Percentiles rank a stretch among this genome's conserved stretches.
Conservation (phyloP, 2,888 invertebrate genomes). For the Philereme vetulata region DNA sequence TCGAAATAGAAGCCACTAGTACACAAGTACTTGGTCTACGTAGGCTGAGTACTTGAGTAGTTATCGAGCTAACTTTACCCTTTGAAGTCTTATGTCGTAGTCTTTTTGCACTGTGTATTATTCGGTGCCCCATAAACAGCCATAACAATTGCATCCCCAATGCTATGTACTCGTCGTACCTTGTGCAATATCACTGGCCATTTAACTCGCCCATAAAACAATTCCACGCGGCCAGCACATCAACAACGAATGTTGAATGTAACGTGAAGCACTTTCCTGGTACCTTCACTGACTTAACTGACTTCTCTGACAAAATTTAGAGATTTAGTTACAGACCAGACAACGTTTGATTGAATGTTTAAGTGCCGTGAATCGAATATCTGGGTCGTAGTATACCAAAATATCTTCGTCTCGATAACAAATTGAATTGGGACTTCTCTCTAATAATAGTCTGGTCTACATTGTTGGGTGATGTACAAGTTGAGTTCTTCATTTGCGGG, state of each 20-base stretch:
- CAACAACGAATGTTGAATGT: constrained; percentile 8
- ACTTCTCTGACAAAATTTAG: not conserved
- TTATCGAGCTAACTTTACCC: too few relatives aligned
- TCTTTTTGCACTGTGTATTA: too few relatives aligned
- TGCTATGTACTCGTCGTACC: constrained; percentile 5
- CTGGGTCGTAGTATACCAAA: not conserved
- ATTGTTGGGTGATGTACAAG: constrained; percentile 28
- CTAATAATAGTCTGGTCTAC: constrained; percentile 9
- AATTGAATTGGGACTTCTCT: not conserved
- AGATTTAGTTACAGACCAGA: not conserved
- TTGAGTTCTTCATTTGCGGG: constrained; percentile 61
- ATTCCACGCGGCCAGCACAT: constrained; percentile 4
- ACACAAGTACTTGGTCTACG: too few relatives aligned
- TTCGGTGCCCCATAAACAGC: too few relatives aligned
- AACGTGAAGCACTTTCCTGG: not conserved
- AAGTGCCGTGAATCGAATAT: not conserved
- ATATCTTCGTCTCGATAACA: not conserved
- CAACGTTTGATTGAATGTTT: not conserved
- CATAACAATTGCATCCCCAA: constrained; percentile 2
- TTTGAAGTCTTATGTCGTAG: too few relatives aligned
- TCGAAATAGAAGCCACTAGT: too few relatives aligned
- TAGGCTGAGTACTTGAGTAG: too few relatives aligned
- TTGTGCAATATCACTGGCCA: constrained; percentile 32
- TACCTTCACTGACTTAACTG: not conserved
- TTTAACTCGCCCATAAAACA: constrained; percentile 32